A percentile compares a stretch with the other conserved stretches of the same genome.
Conservation (phyloP, 2,797 vertebrate species). For the Simalia tracyae region DNA sequence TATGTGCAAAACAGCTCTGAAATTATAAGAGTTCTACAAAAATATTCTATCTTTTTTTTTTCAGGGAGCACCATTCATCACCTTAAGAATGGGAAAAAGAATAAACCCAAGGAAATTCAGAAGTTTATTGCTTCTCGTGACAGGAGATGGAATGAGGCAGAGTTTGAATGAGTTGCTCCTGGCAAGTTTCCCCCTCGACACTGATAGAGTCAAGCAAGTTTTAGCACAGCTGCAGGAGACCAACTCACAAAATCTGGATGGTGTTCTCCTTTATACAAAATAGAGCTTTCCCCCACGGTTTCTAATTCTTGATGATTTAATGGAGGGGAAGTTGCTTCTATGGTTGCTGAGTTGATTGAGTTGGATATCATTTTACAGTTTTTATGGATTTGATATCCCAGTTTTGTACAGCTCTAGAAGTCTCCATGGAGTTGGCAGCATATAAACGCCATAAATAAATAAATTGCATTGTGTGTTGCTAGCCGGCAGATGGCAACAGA, state of each 20-base stretch:
- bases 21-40: background rate
- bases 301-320: background rate
- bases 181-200: background rate
- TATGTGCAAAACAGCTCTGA: background rate
- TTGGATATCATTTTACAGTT: background rate
- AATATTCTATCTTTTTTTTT: background rate
- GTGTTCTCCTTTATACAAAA: background rate
- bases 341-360: background rate
- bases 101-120: background rate
- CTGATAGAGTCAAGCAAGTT: background rate
- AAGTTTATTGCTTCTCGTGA: background rate
- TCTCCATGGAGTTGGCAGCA: background rate
- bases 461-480: background rate
- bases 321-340: background rate
- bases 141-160: background rate
- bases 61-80: background rate
- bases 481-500: slow-evolving; percentile 61
- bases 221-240: background rate
- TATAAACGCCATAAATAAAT: background rate
- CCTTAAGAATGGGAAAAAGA: background rate
- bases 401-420: background rate
- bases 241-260: background rate
- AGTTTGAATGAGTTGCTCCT: background rate
- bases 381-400: background rate
- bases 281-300: background rate